phyloP scores from a whole-genome alignment of 2,888 invertebrate species.

The Lepidonotus clava region DNA sequence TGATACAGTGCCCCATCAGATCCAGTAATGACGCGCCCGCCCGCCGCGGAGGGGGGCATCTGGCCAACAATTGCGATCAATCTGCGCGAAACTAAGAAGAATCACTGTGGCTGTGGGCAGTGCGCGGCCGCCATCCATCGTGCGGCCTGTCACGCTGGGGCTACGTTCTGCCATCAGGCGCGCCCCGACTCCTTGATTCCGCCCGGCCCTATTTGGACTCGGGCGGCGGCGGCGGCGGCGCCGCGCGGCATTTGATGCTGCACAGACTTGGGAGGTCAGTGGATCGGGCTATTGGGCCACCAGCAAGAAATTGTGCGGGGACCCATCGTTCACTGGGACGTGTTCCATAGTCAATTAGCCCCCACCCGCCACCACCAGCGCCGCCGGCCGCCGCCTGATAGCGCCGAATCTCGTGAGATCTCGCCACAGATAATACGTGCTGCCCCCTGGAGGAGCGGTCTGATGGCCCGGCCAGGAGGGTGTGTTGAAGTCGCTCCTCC shows the following conservation, averaged over 20 bases:
- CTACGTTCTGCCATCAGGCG: conserved; percentile 41
- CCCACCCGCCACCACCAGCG: not conserved
- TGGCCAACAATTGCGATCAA: conserved; percentile 54
- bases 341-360: conserved; percentile 28
- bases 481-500: not conserved
- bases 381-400: not conserved
- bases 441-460: not conserved
- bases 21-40: conserved; percentile 65
- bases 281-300: not conserved
- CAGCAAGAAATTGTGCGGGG: conserved; percentile 38
- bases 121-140: conserved; percentile 5
- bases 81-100: conserved; percentile 50
- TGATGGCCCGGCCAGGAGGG: conserved; percentile 33
- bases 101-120: conserved; percentile 46
- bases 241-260: conserved; percentile 14
- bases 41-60: conserved; percentile 25
- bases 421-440: not conserved
- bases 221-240: not conserved
- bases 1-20: conserved; percentile 71
- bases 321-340: conserved; percentile 46
- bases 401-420: not conserved
- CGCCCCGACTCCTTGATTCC: conserved; percentile 5
- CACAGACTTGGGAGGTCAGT: conserved; percentile 4
- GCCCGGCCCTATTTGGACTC: conserved; percentile 16
- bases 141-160: conserved; percentile 5